Conservation (phyloP, 37 sponge, comb jelly and placozoan species). For the Aphrocallistes beatrix region DNA sequence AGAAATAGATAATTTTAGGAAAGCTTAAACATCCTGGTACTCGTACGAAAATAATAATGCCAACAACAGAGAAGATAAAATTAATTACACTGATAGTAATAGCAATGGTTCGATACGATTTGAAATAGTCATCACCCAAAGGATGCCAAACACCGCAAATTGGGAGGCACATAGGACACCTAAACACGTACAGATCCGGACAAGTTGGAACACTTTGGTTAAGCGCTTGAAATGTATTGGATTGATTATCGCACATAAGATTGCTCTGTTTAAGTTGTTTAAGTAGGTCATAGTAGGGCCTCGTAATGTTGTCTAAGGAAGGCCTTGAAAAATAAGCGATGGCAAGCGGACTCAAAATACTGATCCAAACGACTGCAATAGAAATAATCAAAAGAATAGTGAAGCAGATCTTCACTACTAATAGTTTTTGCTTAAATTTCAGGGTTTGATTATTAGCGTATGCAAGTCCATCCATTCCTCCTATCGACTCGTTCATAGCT, state of each 20-base stretch:
- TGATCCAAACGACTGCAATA: neutral
- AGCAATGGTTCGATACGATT: neutral
- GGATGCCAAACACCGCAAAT: conserved; percentile 10
- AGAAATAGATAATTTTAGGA: neutral
- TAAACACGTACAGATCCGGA: neutral
- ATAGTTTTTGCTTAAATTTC: neutral
- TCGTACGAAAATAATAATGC: neutral
- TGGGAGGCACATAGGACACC: neutral
- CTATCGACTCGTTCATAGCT: too few relatives aligned
- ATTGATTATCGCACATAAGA: neutral
- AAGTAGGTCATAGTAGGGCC: neutral
- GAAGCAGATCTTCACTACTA: neutral
- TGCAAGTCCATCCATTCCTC: too few relatives aligned
- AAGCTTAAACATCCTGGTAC: neutral
- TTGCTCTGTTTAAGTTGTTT: neutral
- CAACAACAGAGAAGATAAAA: neutral
- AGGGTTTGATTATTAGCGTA: too few relatives aligned
- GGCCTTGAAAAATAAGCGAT: neutral
- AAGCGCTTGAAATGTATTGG: neutral
- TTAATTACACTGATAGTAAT: neutral
- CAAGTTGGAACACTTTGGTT: too few relatives aligned
- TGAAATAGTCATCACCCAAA: neutral
- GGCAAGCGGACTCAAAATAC: neutral
- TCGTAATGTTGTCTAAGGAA: neutral
- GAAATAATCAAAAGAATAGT: neutral